Conservation (phyloP, 1,140 invertebrate species). For the Aculops lycopersici region DNA sequence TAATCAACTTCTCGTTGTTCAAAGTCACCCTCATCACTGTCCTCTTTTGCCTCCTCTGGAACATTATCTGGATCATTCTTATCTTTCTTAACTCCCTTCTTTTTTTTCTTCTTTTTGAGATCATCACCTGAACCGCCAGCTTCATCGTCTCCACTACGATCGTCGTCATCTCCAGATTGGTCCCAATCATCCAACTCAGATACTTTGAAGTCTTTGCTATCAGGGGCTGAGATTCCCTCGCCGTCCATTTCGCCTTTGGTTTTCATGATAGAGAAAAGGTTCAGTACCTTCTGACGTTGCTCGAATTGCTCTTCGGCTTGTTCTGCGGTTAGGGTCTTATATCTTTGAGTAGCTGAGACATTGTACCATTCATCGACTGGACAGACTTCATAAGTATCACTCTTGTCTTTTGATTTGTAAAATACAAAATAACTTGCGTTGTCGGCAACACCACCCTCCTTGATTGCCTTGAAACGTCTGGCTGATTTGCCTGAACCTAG, state of each 20-base stretch:
- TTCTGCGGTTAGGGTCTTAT: constrained; percentile 67
- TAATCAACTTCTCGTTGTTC: constrained; percentile 48
- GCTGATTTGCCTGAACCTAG: constrained; percentile 7
- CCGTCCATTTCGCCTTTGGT: constrained; percentile 37
- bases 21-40: constrained; percentile 81
- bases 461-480: constrained; percentile 28
- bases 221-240: constrained; percentile 26
- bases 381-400: constrained; percentile 75
- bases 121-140: constrained; percentile 6
- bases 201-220: constrained; percentile 31
- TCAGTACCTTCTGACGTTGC: constrained; percentile 67
- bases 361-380: constrained; percentile 62
- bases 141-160: constrained; percentile 33
- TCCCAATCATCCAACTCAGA: constrained; percentile 82
- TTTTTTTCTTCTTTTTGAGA: constrained; percentile 7
- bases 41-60: constrained; percentile 48
- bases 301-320: constrained; percentile 83
- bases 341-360: constrained; percentile 53
- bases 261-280: constrained; percentile 75
- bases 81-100: constrained; percentile 30
- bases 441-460: constrained; percentile 69
- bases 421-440: constrained; percentile 90
- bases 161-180: constrained; percentile 18
- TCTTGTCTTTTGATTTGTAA: constrained; percentile 46
- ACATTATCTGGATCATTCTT: constrained; percentile 35